Evolutionary conservation across 2,888 invertebrate genomes (phyloP).

Genomic region (Mythimna vitellina): DNA sequence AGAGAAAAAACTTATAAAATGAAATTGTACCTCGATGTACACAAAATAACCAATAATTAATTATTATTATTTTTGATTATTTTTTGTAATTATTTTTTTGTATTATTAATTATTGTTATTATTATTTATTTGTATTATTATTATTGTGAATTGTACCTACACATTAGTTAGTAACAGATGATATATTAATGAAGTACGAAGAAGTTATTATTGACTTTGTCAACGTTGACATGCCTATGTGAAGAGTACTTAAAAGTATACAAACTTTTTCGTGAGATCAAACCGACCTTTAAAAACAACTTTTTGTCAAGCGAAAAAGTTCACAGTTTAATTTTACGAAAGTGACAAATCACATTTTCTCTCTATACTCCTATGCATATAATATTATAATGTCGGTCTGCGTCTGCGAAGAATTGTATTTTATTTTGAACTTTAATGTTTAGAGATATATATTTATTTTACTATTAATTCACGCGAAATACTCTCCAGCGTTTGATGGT

Average conservation of each 20-base stretch:
- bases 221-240: neutral
- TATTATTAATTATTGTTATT: too few relatives aligned
- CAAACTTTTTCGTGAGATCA: neutral
- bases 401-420: too few relatives aligned
- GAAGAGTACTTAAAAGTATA: neutral
- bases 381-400: too few relatives aligned
- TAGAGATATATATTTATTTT: too few relatives aligned
- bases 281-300: neutral
- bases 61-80: too few relatives aligned
- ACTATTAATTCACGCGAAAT: too few relatives aligned
- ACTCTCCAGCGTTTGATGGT: too few relatives aligned
- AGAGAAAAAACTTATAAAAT: constrained; percentile 2
- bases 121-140: too few relatives aligned
- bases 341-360: neutral
- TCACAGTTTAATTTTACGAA: neutral
- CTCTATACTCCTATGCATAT: neutral
- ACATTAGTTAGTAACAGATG: neutral
- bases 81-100: too few relatives aligned
- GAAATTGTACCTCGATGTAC: neutral
- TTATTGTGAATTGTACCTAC: too few relatives aligned
- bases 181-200: neutral
- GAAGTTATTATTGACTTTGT: neutral
- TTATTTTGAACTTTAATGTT: too few relatives aligned
- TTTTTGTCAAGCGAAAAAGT: constrained; percentile 5
- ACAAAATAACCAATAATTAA: too few relatives aligned